Base-by-base conservation (phyloP, 1,140 invertebrate genomes). In the Aricia agestis region DNA sequence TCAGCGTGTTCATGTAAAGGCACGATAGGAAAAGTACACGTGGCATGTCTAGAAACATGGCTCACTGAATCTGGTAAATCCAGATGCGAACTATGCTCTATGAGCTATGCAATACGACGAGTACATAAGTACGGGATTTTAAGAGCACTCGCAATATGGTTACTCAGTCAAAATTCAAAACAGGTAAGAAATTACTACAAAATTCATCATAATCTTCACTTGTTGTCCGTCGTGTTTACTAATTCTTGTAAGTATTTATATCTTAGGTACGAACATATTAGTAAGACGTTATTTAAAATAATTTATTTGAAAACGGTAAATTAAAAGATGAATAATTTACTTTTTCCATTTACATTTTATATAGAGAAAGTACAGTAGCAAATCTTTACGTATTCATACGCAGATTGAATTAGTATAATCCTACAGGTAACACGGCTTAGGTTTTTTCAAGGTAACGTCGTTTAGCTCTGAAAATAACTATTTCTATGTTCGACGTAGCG, bases 31-130 rank as follows among this genome's bases (percentile, higher is more conserved):
- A 83, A 93, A 68, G 92, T 95, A 5, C 95, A 96, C 79, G 86
- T 92, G 0, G 93, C 92, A 73, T 96, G 95, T 74, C 86, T 96
- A 41, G 95, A 95, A 79, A 89, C 93, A 69, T 96, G 95, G 95
- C 78, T 96, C 13, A 94, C 93, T 1, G 93, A 94, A 77, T 94
- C 93, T 2, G 93, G 93, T 5, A 93, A 94, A 74, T 90, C 89
- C 0, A 90, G 90, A 69, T 94, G 94, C 78, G 94, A 94, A 78
- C 81, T 94, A 2, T 94, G 94, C 77, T 93, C 93, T 1, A 92
- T 92, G 41, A 88, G 88, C 67, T 94, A 93, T 67, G 76, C 86
- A 0, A 94, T 93, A 0, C 87, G 88, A 69, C 88, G 93, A 9
- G 92, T 94, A 13, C 93, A 92, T n/a, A 82, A 90, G 69, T 90